Evolutionary conservation across 2,113 vertebrate genomes (phyloP).

Genomic region (Zapus hudsonius): DNA sequence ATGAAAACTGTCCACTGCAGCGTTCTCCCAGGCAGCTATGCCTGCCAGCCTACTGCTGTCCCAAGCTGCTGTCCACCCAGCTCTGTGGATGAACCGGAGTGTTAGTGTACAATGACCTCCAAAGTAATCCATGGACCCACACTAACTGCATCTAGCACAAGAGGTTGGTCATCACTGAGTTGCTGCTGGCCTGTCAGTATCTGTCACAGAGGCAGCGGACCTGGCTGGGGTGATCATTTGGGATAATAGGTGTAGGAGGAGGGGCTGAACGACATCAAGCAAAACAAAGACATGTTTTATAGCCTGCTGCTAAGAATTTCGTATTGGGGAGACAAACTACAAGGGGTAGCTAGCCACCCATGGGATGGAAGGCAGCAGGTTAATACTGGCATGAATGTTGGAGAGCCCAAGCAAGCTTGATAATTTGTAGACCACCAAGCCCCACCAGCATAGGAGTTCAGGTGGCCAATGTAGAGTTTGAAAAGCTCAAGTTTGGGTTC

Average conservation of each 20-base stretch:
- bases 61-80: too few relatives aligned
- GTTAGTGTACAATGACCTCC: too few relatives aligned
- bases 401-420: neutral
- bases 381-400: neutral
- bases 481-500: neutral
- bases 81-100: too few relatives aligned
- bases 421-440: neutral
- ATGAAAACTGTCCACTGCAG: too few relatives aligned
- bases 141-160: neutral
- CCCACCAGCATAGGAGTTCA: neutral
- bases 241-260: neutral
- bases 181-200: too few relatives aligned
- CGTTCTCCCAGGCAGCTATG: too few relatives aligned
- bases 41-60: too few relatives aligned
- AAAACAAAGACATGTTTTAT: neutral
- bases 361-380: neutral
- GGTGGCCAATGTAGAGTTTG: neutral
- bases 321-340: neutral
- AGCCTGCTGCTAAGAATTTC: neutral
- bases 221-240: neutral
- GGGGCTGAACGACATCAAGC: neutral
- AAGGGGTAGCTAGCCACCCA: neutral
- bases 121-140: too few relatives aligned
- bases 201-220: neutral
- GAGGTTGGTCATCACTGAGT: neutral